These are phyloP conservation scores for Bovichtus diacanthus DNA, from an alignment of 2,797 vertebrate species.

Conservation along the genomic window DNA sequence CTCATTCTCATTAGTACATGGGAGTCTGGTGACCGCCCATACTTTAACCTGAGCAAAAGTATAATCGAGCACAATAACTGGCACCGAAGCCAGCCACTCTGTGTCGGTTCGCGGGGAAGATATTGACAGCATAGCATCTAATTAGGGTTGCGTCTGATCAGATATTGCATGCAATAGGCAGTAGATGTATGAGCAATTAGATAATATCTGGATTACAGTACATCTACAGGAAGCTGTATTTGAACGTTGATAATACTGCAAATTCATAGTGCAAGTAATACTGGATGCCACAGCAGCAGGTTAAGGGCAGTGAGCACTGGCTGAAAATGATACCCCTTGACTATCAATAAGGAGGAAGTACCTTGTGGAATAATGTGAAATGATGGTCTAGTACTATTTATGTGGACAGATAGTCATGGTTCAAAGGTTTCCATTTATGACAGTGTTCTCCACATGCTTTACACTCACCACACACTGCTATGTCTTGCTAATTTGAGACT, in stretches of 20 bases:
- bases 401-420: slow-evolving; percentile 3
- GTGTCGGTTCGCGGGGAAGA: neutral
- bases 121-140: neutral
- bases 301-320: slow-evolving; percentile 8
- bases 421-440: neutral
- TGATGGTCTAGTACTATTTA: neutral
- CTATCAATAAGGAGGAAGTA: neutral
- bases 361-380: neutral
- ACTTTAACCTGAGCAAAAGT: neutral
- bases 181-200: neutral
- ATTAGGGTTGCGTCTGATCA: neutral
- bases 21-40: neutral
- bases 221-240: neutral
- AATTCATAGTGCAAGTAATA: neutral
- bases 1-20: neutral
- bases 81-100: too few species aligned
- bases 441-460: neutral
- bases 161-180: neutral
- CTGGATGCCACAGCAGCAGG: neutral
- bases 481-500: slow-evolving; percentile 8
- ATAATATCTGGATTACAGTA: neutral
- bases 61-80: neutral
- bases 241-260: neutral
- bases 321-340: slow-evolving; percentile 1
- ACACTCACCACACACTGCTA: too few species aligned